These are phyloP conservation scores for Vanessa tameamea DNA, from an alignment of 1,140 invertebrate genomes.

Conservation along the genomic window DNA sequence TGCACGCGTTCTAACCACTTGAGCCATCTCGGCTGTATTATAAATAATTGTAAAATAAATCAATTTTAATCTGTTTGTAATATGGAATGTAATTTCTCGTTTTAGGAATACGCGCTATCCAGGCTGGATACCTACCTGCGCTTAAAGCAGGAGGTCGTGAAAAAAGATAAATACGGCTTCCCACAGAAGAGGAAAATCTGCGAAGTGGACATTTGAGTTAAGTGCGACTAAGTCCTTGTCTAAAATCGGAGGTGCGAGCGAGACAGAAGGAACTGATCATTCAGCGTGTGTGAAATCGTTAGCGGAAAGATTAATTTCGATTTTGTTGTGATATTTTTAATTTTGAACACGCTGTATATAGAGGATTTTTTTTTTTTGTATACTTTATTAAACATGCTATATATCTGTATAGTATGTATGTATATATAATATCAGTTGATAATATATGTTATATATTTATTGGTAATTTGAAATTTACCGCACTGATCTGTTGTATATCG, in stretches of 20 bases:
- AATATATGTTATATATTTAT: not conserved
- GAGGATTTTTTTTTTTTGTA: not conserved
- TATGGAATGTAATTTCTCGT: slow-evolving; percentile 26
- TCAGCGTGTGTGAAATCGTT: not conserved
- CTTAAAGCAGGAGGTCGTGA: slow-evolving; percentile 82
- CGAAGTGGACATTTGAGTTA: slow-evolving; percentile 78
- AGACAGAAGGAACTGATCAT: slow-evolving; percentile 9
- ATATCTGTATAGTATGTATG: not conserved
- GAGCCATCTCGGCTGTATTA: too few relatives aligned
- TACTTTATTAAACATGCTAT: not conserved
- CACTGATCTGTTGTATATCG: not conserved
- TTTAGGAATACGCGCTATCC: slow-evolving; percentile 82
- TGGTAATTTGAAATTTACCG: too few relatives aligned
- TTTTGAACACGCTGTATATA: slow-evolving; percentile 22
- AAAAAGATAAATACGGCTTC: slow-evolving; percentile 68
- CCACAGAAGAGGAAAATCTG: slow-evolving; percentile 79
- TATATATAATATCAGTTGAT: not conserved
- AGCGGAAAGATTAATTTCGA: not conserved
- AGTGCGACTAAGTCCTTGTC: slow-evolving; percentile 19
- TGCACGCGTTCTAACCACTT: too few relatives aligned
- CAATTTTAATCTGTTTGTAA: too few relatives aligned
- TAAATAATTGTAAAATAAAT: too few relatives aligned
- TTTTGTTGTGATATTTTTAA: not conserved
- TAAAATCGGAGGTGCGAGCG: slow-evolving; percentile 20
- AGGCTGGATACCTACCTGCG: slow-evolving; percentile 82